phyloP scores from a whole-genome alignment of 1,140 invertebrate species.

The Macrotrachela quadricornifera region DNA sequence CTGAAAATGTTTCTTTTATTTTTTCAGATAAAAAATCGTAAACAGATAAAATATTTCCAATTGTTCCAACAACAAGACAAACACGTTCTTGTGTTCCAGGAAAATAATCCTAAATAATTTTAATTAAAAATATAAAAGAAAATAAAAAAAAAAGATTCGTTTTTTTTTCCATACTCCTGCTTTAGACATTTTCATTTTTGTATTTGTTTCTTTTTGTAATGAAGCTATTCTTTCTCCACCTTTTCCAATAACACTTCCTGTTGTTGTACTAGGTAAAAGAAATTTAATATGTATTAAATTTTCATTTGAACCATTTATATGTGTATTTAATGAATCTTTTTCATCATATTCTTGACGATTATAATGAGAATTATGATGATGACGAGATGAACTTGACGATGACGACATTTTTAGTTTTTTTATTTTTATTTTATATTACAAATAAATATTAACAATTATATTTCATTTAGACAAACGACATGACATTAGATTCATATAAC shows the following conservation, averaged over 20 bases:
- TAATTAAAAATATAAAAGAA: too few relatives aligned
- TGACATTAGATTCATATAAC: too few relatives aligned
- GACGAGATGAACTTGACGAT: too few relatives aligned
- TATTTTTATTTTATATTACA: too few relatives aligned
- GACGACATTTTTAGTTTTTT: too few relatives aligned
- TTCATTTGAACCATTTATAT: too few relatives aligned
- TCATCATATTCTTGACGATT: too few relatives aligned
- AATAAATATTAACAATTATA: too few relatives aligned
- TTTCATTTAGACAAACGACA: too few relatives aligned
- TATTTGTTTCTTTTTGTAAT: constrained; percentile 78
- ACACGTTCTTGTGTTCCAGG: constrained; percentile 83
- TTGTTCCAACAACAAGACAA: constrained; percentile 78
- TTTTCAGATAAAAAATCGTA: constrained; percentile 92
- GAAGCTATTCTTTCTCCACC: constrained; percentile 89
- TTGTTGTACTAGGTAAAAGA: constrained; percentile 75
- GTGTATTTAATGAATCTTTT: too few relatives aligned
- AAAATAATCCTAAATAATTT: constrained; percentile 19
- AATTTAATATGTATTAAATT: constrained; percentile 50
- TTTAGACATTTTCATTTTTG: constrained; percentile 91
- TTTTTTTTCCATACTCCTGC: constrained; percentile 33
- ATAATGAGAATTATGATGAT: too few relatives aligned
- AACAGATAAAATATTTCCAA: constrained; percentile 74
- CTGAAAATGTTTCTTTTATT: constrained; percentile 59
- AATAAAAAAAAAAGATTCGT: too few relatives aligned
- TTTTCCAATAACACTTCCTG: constrained; percentile 89